Conservation (phyloP, 2,888 invertebrate species). For the Lasioglossum malachurum region DNA sequence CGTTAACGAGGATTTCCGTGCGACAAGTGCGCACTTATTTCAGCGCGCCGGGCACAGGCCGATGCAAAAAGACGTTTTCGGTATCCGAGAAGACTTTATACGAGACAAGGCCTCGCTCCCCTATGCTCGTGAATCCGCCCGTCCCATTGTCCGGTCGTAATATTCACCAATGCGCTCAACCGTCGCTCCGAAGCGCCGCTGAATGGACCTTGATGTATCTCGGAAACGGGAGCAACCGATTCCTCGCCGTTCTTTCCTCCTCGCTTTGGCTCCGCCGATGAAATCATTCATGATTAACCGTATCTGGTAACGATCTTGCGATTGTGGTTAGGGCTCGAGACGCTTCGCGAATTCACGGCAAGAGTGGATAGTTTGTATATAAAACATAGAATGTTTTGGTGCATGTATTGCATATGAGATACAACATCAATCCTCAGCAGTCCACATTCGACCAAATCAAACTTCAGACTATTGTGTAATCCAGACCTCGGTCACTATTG, state of each 20-base stretch:
- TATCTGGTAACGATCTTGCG: not conserved
- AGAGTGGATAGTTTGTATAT: not conserved
- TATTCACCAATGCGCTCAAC: constrained; percentile 27
- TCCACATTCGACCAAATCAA: not conserved
- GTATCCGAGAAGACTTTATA: constrained; percentile 55
- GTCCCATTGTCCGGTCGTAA: constrained; percentile 44
- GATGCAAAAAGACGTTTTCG: constrained; percentile 54
- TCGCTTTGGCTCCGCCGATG: not conserved
- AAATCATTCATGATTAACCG: not conserved
- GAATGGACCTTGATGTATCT: not conserved
- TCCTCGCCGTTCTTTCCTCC: not conserved
- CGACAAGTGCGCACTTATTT: constrained; percentile 68
- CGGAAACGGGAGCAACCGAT: not conserved
- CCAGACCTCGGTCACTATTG: not conserved
- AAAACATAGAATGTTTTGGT: not conserved
- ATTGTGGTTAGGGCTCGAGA: not conserved
- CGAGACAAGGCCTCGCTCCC: constrained; percentile 26
- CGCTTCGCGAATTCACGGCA: not conserved
- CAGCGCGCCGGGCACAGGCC: constrained; percentile 43
- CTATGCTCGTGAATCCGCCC: constrained; percentile 35
- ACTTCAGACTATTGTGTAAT: not conserved
- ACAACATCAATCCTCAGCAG: not conserved
- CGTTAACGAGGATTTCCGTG: constrained; percentile 73
- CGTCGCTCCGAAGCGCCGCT: not conserved
- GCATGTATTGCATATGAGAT: not conserved